Evolutionary conservation across 2,888 invertebrate genomes (phyloP).

Genomic region (Cryptocephalus primarius): DNA sequence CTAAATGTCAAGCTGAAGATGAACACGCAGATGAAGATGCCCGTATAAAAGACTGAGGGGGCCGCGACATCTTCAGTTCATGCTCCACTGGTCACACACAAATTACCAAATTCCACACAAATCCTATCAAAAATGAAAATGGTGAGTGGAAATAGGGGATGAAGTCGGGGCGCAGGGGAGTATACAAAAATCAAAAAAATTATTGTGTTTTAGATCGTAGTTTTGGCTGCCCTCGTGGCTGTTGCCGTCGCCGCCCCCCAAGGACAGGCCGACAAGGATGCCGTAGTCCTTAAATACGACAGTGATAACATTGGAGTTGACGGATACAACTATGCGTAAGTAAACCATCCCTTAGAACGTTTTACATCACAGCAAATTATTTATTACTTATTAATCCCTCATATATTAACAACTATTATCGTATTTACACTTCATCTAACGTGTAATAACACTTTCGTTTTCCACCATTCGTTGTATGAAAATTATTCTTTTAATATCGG

Average conservation of each 20-base stretch:
- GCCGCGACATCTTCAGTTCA: constrained; percentile 16
- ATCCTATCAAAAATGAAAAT: constrained; percentile 16
- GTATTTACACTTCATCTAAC: no score
- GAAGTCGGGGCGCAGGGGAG: not conserved
- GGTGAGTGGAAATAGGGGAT: constrained; percentile 13
- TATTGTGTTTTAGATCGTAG: constrained; percentile 19
- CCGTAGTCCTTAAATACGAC: constrained; percentile 23
- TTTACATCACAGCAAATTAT: no score
- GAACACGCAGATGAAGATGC: constrained; percentile 14
- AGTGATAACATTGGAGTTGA: constrained; percentile 28
- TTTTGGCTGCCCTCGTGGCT: constrained; percentile 21
- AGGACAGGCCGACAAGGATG: constrained; percentile 20
- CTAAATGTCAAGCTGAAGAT: constrained; percentile 22
- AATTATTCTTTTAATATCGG: no score
- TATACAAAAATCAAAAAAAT: not conserved
- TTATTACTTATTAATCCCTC: no score
- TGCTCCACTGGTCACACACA: constrained; percentile 6
- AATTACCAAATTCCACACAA: constrained; percentile 5
- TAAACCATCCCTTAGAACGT: constrained; percentile 1
- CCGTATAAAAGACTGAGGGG: constrained; percentile 16
- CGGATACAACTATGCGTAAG: constrained; percentile 26
- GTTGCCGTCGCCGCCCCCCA: constrained; percentile 24
- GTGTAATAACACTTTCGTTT: no score
- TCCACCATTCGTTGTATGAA: no score
- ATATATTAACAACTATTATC: no score